phyloP scores from a whole-genome alignment of 2,113 vertebrate species.

The Pachycephala philippinensis region DNA sequence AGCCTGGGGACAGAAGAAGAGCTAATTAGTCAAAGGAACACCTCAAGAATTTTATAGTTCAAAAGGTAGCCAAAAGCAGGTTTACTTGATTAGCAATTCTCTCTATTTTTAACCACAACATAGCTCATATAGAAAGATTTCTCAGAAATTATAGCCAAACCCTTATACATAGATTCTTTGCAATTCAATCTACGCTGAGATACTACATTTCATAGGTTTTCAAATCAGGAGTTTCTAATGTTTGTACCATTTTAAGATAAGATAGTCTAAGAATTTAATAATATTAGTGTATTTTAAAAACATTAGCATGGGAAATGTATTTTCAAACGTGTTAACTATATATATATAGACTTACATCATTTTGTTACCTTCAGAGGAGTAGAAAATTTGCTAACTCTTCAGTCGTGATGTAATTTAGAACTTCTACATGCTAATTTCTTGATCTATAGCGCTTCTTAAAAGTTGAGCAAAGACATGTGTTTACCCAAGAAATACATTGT shows the following conservation, averaged over 20 bases:
- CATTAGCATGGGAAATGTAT: not conserved
- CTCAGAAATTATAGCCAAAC: not conserved
- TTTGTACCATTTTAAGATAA: not conserved
- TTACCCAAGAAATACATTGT: not conserved
- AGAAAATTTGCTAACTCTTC: not conserved
- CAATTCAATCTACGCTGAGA: not conserved
- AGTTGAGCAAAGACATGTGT: fast-evolving
- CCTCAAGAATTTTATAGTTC: not conserved
- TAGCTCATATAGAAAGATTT: not conserved
- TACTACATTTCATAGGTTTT: not conserved
- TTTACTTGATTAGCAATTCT: not conserved
- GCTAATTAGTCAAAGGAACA: not conserved
- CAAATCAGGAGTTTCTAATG: not conserved
- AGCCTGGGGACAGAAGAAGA: not conserved
- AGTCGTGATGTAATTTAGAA: not conserved
- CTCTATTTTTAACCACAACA: not conserved
- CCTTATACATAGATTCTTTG: fast-evolving
- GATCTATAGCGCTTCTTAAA: not conserved
- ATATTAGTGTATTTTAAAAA: not conserved
- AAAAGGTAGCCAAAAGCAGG: not conserved
- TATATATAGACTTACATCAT: not conserved
- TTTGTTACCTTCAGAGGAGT: not conserved
- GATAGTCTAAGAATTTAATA: not conserved
- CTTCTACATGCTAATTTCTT: not conserved
- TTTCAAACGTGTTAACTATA: not conserved